These are phyloP conservation scores for Porites cylindrica DNA, from an alignment of 92 coral and sea anemone genomes.

Conservation along the genomic window DNA sequence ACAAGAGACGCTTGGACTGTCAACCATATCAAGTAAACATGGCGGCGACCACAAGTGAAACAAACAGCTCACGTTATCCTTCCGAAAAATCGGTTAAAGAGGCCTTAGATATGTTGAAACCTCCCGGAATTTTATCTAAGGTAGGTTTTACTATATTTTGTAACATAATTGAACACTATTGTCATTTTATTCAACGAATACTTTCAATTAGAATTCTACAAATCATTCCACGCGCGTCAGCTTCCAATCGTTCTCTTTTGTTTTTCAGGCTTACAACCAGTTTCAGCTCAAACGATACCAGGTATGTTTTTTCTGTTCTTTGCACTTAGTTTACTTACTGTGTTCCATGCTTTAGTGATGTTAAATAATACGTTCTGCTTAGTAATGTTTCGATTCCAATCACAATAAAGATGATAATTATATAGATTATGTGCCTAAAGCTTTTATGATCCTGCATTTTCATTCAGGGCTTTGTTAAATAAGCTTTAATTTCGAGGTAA, in stretches of 20 bases:
- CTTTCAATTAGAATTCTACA: not conserved
- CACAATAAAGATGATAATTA: too few species aligned
- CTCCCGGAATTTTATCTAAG: constrained; percentile 92
- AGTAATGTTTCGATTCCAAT: too few species aligned
- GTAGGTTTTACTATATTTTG: constrained; percentile 39
- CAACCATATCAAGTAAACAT: constrained; percentile 13
- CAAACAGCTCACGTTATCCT: constrained; percentile 72
- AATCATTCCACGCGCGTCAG: not conserved
- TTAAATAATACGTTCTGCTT: too few species aligned
- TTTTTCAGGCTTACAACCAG: constrained; percentile 86
- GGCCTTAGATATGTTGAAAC: constrained; percentile 85
- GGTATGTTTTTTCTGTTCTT: constrained; percentile 61
- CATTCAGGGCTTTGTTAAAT: too few species aligned
- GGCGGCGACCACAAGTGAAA: constrained; percentile 58
- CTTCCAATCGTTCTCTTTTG: not conserved
- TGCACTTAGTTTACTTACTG: not conserved
- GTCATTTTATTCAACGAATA: not conserved
- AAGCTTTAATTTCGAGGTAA: too few species aligned
- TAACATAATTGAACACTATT: not conserved
- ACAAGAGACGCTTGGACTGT: constrained; percentile 31
- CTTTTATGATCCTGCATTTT: too few species aligned
- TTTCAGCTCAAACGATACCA: constrained; percentile 86
- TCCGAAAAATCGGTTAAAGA: constrained; percentile 80
- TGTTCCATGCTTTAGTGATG: not conserved
- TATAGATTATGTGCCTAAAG: too few species aligned